Evolutionary conservation across 2,113 vertebrate genomes (phyloP).

Genomic region (Seriola aureovittata): DNA sequence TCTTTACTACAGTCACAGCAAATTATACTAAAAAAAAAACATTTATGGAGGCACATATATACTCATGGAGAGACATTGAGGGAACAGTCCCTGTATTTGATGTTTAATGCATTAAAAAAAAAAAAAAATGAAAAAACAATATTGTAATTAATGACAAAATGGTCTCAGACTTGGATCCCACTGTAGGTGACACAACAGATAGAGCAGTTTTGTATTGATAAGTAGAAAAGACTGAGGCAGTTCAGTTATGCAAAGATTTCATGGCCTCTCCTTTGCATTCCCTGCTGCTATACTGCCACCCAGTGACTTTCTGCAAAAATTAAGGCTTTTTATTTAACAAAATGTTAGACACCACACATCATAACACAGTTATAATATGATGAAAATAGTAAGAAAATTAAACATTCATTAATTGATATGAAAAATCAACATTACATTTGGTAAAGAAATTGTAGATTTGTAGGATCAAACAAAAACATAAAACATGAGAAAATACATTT

Average conservation of each 20-base stretch:
- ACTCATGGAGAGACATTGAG: background rate
- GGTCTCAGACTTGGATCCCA: too few relatives aligned
- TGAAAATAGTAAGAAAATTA: background rate
- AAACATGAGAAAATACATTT: background rate
- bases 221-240: background rate
- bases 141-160: too few relatives aligned
- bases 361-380: background rate
- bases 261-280: background rate
- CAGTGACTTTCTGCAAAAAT: conserved; percentile 33
- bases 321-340: conserved; percentile 40
- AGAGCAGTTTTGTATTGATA: background rate
- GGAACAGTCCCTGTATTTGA: background rate
- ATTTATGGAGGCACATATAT: background rate
- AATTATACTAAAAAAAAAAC: background rate
- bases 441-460: background rate
- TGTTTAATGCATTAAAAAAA: background rate
- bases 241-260: background rate
- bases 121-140: conserved; percentile 2
- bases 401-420: background rate
- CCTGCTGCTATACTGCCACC: conserved; percentile 62
- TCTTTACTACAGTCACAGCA: background rate
- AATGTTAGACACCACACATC: conserved; percentile 13
- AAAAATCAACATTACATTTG: background rate
- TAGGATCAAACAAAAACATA: conserved; percentile 4
- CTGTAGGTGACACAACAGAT: background rate